These are phyloP conservation scores for Mylabris phalerata DNA, from an alignment of 1,140 invertebrate species.

Conservation along the genomic window DNA sequence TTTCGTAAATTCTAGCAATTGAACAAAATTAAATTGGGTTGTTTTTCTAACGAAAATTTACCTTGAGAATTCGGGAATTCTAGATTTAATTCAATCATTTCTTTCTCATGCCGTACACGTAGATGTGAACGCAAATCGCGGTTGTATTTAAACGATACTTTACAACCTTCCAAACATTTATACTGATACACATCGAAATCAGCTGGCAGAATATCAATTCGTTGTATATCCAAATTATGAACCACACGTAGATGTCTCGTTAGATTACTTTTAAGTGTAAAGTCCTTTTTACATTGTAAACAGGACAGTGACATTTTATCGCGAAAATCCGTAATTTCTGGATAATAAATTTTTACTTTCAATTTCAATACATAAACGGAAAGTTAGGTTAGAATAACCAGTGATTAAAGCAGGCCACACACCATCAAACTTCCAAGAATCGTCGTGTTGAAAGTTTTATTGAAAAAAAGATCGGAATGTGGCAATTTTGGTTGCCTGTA, in stretches of 20 bases:
- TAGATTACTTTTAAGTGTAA: constrained; percentile 6
- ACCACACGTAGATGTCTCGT: constrained; percentile 9
- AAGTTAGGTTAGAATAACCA: too few species aligned
- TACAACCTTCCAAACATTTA: constrained; percentile 7
- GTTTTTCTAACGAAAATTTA: not conserved
- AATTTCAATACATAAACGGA: too few species aligned
- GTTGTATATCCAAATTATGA: not conserved
- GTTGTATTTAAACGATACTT: constrained; percentile 8
- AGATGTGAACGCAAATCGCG: constrained; percentile 3
- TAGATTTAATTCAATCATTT: constrained; percentile 5
- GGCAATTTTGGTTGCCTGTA: too few species aligned
- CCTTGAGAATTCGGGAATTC: constrained; percentile 5
- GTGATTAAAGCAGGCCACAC: too few species aligned
- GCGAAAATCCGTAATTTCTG: too few species aligned
- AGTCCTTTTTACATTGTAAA: not conserved
- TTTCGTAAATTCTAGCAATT: constrained; percentile 6
- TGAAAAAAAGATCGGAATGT: too few species aligned
- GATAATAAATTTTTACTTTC: too few species aligned
- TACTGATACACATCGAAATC: constrained; percentile 8
- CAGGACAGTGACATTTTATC: not conserved
- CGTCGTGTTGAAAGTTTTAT: too few species aligned
- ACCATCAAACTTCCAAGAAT: too few species aligned
- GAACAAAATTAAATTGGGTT: too few species aligned
- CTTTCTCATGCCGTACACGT: not conserved
- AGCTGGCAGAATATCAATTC: constrained; percentile 1